phyloP scores from a whole-genome alignment of 2,888 invertebrate genomes.

The Dendrolimus pini region DNA sequence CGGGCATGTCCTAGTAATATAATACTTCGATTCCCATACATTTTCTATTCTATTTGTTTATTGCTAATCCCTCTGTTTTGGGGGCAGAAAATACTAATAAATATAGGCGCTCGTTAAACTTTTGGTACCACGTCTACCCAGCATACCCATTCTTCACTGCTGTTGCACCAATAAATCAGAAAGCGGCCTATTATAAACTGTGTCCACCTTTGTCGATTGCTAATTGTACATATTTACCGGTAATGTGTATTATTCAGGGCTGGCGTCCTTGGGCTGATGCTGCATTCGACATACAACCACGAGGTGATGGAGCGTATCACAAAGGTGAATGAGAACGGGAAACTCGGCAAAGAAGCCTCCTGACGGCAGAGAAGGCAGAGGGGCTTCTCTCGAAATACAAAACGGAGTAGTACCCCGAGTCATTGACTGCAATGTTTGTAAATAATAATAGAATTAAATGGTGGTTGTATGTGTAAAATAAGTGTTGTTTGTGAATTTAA shows the following conservation, averaged over 20 bases:
- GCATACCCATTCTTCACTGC: too few relatives aligned
- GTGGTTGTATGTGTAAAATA: background rate
- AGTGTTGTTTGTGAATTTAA: background rate
- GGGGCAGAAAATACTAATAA: too few relatives aligned
- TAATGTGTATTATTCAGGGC: constrained; percentile 74
- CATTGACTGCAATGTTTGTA: background rate
- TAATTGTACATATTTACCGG: too few relatives aligned
- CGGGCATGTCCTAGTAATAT: too few relatives aligned
- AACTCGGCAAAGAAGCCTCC: constrained; percentile 44
- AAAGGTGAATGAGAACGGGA: constrained; percentile 57
- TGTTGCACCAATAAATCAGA: too few relatives aligned
- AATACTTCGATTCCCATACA: too few relatives aligned
- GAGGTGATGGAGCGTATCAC: constrained; percentile 85
- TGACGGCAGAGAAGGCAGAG: constrained; percentile 28
- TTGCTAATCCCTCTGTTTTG: too few relatives aligned
- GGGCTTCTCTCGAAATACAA: background rate
- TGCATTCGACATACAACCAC: constrained; percentile 98
- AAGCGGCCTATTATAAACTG: too few relatives aligned
- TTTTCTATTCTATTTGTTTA: too few relatives aligned
- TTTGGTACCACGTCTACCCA: too few relatives aligned
- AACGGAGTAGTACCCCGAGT: background rate
- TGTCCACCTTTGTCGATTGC: too few relatives aligned
- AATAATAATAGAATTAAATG: background rate
- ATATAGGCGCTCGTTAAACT: too few relatives aligned
- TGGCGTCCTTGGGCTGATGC: constrained; percentile 93